Percentiles rank a stretch among this genome's conserved stretches.
Conservation (phyloP, 1,140 invertebrate genomes). For the Protaetia brevitarsis region DNA sequence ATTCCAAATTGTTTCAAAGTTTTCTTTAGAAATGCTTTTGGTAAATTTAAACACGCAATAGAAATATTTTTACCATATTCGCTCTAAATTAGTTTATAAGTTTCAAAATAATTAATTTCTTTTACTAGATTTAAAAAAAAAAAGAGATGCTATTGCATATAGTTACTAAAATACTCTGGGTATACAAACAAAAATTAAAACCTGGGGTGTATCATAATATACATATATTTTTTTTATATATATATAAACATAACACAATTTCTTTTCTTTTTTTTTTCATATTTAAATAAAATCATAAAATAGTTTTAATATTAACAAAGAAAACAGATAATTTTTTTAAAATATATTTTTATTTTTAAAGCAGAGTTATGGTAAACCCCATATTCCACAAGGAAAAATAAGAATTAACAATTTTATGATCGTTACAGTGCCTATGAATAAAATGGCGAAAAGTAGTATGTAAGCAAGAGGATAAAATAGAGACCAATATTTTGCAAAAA, state of each 20-base stretch:
- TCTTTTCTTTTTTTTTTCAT: no score
- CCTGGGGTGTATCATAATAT: constrained; percentile 14
- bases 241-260: neutral
- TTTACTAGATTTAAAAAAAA: neutral
- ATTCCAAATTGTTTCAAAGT: no score
- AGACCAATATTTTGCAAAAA: no score
- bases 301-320: no score
- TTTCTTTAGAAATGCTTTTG: no score
- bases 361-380: constrained; percentile 12
- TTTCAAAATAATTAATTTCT: neutral
- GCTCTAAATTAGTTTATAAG: neutral
- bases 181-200: neutral
- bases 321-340: no score
- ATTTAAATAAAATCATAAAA: no score
- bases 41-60: neutral
- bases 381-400: neutral
- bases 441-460: constrained; percentile 21
- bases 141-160: neutral
- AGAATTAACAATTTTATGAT: constrained; percentile 5
- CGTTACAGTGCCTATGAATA: constrained; percentile 21
- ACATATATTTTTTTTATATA: neutral
- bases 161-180: constrained; percentile 1
- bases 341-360: no score
- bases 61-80: neutral
- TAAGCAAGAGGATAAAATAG: constrained; percentile 18